A percentile compares a stretch with the other conserved stretches of the same genome.
Conservation (phyloP, 2,888 invertebrate species). For the Sepioteuthis lessoniana region DNA sequence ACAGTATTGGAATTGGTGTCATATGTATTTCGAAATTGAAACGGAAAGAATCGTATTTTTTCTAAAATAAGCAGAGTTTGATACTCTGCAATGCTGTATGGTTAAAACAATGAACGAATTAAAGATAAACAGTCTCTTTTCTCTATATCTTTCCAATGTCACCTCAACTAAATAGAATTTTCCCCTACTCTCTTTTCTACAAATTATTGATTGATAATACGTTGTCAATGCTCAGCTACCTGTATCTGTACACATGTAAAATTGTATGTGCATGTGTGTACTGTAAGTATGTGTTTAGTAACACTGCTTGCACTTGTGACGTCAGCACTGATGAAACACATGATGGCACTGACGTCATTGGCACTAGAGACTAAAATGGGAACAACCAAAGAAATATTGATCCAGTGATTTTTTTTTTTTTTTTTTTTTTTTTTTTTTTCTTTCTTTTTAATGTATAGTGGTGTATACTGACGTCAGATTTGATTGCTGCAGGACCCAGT, state of each 20-base stretch:
- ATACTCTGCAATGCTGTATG: no score
- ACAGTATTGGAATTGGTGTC: no score
- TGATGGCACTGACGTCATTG: background rate
- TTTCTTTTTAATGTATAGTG: background rate
- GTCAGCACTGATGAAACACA: background rate
- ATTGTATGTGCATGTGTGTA: background rate
- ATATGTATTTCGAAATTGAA: no score
- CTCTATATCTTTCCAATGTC: no score
- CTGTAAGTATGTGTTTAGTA: background rate
- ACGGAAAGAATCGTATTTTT: no score
- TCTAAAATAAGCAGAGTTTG: no score
- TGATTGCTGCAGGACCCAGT: background rate
- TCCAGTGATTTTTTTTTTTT: background rate
- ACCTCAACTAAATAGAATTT: no score
- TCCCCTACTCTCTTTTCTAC: background rate
- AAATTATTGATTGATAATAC: background rate
- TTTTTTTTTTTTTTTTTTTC: background rate
- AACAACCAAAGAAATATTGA: background rate
- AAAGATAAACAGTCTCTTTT: no score
- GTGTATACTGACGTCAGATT: background rate
- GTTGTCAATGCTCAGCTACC: background rate
- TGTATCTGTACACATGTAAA: background rate
- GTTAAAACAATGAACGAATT: no score
- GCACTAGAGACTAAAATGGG: background rate
- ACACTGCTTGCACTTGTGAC: background rate